These are phyloP conservation scores for Alces alces DNA, from an alignment of 2,113 vertebrate species.

Conservation along the genomic window DNA sequence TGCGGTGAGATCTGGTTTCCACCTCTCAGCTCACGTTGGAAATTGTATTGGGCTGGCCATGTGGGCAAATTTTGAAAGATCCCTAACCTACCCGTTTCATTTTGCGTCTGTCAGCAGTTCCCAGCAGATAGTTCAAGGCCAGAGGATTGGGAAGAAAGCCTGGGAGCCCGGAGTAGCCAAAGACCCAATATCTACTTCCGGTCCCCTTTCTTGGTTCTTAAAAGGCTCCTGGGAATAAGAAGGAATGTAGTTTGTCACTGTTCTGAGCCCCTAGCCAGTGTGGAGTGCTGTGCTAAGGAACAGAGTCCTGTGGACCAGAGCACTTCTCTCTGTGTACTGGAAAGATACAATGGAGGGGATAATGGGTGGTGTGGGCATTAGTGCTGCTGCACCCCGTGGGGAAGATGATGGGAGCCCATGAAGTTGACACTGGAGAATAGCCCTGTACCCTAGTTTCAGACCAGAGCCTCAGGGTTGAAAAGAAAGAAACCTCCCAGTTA, in stretches of 20 bases:
- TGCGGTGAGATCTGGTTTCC: slow-evolving; percentile 17
- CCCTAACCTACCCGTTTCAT: not conserved
- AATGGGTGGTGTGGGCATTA: no score
- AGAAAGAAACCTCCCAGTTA: not conserved
- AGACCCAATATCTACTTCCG: not conserved
- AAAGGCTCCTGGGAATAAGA: not conserved
- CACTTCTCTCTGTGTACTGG: not conserved
- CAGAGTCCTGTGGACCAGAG: not conserved
- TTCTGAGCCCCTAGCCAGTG: not conserved
- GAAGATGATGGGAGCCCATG: not conserved
- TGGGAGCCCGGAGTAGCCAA: not conserved
- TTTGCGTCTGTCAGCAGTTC: not conserved
- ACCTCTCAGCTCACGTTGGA: not conserved
- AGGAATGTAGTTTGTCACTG: not conserved
- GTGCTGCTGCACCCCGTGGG: not conserved
- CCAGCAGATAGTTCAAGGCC: not conserved
- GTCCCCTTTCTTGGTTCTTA: not conserved
- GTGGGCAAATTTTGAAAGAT: not conserved
- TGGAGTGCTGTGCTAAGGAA: not conserved
- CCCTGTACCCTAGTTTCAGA: not conserved
- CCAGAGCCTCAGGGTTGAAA: not conserved
- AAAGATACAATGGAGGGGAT: not conserved
- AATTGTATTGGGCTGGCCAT: not conserved
- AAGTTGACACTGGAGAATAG: not conserved
- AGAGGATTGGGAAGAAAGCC: not conserved